These are phyloP conservation scores for Xestia c-nigrum DNA, from an alignment of 2,888 invertebrate genomes.

Conservation along the genomic window DNA sequence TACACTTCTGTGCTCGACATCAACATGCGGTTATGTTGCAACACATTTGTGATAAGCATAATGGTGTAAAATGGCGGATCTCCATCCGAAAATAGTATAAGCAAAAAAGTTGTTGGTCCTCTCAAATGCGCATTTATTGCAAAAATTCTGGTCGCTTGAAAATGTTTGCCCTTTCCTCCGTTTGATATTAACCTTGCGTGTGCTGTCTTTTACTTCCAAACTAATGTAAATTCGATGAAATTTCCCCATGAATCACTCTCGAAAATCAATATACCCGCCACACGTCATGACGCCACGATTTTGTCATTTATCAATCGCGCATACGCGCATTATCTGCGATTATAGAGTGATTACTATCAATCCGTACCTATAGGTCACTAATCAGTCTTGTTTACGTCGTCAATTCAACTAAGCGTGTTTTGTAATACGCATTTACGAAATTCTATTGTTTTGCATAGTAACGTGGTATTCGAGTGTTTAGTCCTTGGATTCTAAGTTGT, in stretches of 20 bases:
- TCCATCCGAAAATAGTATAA: neutral
- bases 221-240: neutral
- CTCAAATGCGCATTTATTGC: neutral
- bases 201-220: neutral
- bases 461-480: neutral
- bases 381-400: constrained; percentile 78
- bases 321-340: constrained; percentile 73
- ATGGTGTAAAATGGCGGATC: neutral
- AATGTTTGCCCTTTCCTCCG: neutral
- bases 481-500: constrained; percentile 20
- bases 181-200: neutral
- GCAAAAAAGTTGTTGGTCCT: neutral
- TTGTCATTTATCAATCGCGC: constrained; percentile 60
- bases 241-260: neutral
- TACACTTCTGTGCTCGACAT: constrained; percentile 20
- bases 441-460: constrained; percentile 24
- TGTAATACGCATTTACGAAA: constrained; percentile 26
- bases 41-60: constrained; percentile 15
- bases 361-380: constrained; percentile 49
- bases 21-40: constrained; percentile 17
- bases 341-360: constrained; percentile 71
- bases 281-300: constrained; percentile 18
- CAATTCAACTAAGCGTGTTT: constrained; percentile 55
- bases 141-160: neutral
- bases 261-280: constrained; percentile 9